Evolutionary conservation across 2,113 vertebrate genomes (phyloP).

Genomic region (Platichthys flesus): DNA sequence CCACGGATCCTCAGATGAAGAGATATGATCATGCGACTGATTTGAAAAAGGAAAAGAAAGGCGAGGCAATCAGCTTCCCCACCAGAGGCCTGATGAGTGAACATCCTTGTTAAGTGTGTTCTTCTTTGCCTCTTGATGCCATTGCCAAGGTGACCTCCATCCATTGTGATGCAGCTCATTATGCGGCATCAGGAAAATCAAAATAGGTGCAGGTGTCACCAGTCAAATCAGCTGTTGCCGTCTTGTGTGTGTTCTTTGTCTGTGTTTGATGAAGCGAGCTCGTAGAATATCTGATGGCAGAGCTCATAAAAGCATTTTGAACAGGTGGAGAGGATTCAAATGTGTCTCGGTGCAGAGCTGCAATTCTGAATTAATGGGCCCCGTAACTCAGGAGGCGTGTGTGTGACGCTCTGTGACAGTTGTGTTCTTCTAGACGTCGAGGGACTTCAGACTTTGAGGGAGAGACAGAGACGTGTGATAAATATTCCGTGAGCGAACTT

Average conservation of each 20-base stretch:
- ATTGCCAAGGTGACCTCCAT: slow-evolving; percentile 61
- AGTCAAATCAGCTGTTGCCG: slow-evolving; percentile 11
- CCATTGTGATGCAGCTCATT: slow-evolving; percentile 30
- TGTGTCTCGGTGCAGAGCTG: background rate
- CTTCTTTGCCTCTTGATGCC: slow-evolving; percentile 10
- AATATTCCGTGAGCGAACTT: slow-evolving; percentile 35
- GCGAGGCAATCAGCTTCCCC: background rate
- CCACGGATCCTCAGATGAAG: background rate
- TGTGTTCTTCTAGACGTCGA: background rate
- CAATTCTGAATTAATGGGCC: slow-evolving; percentile 4
- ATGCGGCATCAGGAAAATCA: slow-evolving; percentile 18
- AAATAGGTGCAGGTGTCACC: slow-evolving; percentile 29
- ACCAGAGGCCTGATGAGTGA: slow-evolving; percentile 20
- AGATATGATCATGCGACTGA: slow-evolving; percentile 8
- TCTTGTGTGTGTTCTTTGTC: background rate
- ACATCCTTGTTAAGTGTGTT: background rate
- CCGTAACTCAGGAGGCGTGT: background rate
- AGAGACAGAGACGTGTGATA: background rate
- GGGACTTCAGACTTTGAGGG: slow-evolving; percentile 8
- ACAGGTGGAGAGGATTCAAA: slow-evolving; percentile 4
- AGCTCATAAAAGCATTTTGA: slow-evolving; percentile 25
- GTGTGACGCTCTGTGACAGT: background rate
- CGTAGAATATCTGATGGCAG: slow-evolving; percentile 11
- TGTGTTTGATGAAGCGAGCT: slow-evolving; percentile 9
- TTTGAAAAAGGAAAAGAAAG: background rate